Evolutionary conservation across 1,140 invertebrate species (phyloP).

Genomic region (Drosophila oshimai): DNA sequence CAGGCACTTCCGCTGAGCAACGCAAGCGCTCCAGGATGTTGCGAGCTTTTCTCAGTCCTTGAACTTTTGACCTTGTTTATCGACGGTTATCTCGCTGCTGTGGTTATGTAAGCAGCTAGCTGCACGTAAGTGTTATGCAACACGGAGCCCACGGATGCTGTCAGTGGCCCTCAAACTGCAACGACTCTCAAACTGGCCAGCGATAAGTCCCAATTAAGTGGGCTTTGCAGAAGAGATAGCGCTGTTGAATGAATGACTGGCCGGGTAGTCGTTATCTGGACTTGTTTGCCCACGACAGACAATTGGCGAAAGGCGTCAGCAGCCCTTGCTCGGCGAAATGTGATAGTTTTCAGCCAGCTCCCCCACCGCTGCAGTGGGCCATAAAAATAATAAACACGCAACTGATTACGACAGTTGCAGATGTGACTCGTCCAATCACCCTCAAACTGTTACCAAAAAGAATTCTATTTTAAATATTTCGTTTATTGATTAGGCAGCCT

Average conservation of each 20-base stretch:
- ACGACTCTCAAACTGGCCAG: slow-evolving; percentile 3
- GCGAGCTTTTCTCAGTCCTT: slow-evolving; percentile 70
- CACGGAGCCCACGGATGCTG: slow-evolving; percentile 5
- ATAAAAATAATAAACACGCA: background rate
- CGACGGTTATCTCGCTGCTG: background rate
- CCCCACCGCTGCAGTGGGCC: background rate
- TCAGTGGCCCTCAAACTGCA: slow-evolving; percentile 45
- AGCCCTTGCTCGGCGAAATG: background rate
- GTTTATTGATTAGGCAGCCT: slow-evolving; percentile 35
- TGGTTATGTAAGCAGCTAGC: slow-evolving; percentile 50
- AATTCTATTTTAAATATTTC: slow-evolving; percentile 16
- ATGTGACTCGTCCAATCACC: background rate
- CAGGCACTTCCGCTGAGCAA: slow-evolving; percentile 45
- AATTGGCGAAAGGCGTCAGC: slow-evolving; percentile 9
- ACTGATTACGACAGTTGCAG: slow-evolving; percentile 6
- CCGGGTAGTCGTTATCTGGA: slow-evolving; percentile 36
- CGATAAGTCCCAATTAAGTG: slow-evolving; percentile 2
- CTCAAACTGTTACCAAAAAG: slow-evolving; percentile 2
- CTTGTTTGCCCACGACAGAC: slow-evolving; percentile 15
- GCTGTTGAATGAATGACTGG: slow-evolving; percentile 33
- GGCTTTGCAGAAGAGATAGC: slow-evolving; percentile 22
- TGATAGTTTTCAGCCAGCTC: slow-evolving; percentile 15
- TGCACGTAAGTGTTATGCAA: slow-evolving; percentile 59
- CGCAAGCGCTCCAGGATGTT: slow-evolving; percentile 25
- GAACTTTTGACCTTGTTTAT: slow-evolving; percentile 76